Percentiles rank a stretch among this genome's conserved stretches.
phyloP scores from a whole-genome alignment of 2,113 vertebrate genomes.

The Pan troglodytes region DNA sequence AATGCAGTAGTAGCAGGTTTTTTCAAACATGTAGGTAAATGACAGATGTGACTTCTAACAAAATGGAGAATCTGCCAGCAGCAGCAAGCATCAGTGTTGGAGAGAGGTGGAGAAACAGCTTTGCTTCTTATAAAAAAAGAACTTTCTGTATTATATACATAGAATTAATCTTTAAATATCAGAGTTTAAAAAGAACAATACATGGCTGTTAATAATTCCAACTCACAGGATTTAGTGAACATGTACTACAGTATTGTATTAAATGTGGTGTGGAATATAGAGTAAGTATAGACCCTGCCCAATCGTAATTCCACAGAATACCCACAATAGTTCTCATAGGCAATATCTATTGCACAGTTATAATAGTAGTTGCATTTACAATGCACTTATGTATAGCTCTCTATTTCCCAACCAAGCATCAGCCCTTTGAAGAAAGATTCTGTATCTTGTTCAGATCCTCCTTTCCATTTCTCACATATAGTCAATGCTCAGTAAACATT shows the following conservation, averaged over 20 bases:
- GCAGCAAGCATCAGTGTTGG: neutral
- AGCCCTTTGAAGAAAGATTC: neutral
- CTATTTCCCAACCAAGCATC: neutral
- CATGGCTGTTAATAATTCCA: no score
- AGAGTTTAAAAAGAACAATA: neutral
- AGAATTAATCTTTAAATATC: neutral
- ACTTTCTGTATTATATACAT: neutral
- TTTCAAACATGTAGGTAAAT: neutral
- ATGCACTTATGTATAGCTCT: neutral
- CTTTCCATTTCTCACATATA: neutral
- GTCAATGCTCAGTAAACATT: neutral
- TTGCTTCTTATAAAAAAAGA: neutral
- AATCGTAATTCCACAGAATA: neutral
- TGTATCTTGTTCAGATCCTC: neutral
- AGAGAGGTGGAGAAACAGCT: neutral
- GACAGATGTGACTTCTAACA: neutral
- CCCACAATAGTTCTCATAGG: no score
- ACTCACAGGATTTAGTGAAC: neutral
- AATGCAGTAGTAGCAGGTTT: neutral
- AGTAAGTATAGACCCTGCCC: rapidly evolving
- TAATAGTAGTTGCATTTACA: neutral
- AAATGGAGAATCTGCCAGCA: neutral
- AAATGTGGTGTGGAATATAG: neutral
- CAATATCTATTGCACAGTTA: neutral
- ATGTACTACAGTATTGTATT: neutral